A percentile compares a stretch with the other conserved stretches of the same genome.
phyloP scores from a whole-genome alignment of 92 coral and sea anemone species.

The Palythoa heliodiscus region DNA sequence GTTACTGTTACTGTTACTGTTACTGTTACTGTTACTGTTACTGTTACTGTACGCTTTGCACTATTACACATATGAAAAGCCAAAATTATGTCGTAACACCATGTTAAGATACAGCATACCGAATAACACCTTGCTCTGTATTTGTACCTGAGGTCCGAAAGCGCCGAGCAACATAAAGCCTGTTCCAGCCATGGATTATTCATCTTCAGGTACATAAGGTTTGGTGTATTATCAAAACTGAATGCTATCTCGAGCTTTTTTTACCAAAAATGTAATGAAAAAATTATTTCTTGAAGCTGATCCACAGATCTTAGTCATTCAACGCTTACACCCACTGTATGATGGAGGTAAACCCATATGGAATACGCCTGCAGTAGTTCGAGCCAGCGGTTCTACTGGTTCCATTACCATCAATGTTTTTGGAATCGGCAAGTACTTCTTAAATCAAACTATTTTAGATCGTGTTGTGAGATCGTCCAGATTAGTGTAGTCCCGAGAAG shows the following conservation, averaged over 20 bases:
- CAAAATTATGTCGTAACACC: too few relatives aligned
- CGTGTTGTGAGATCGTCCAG: too few relatives aligned
- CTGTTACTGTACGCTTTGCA: too few relatives aligned
- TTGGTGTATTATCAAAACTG: neutral
- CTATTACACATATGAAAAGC: too few relatives aligned
- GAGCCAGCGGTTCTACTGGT: constrained; percentile 75
- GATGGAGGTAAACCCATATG: constrained; percentile 83
- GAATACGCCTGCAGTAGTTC: constrained; percentile 73
- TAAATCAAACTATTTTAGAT: neutral
- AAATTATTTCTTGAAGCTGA: constrained; percentile 30
- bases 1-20: too few relatives aligned
- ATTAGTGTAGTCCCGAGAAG: too few relatives aligned
- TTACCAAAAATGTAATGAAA: neutral
- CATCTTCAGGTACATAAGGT: constrained; percentile 15
- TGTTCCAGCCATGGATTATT: constrained; percentile 14
- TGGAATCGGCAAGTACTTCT: constrained; percentile 70
- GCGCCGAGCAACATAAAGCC: constrained; percentile 42
- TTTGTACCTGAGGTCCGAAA: neutral
- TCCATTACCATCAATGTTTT: constrained; percentile 69
- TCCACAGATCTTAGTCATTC: constrained; percentile 76
- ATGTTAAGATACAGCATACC: too few relatives aligned
- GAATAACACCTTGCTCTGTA: neutral
- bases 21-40: too few relatives aligned
- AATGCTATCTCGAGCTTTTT: neutral
- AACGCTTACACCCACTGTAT: constrained; percentile 61